Percentiles rank a stretch among this genome's conserved stretches.
phyloP scores from a whole-genome alignment of 2,797 vertebrate genomes.

The Discoglossus pictus region DNA sequence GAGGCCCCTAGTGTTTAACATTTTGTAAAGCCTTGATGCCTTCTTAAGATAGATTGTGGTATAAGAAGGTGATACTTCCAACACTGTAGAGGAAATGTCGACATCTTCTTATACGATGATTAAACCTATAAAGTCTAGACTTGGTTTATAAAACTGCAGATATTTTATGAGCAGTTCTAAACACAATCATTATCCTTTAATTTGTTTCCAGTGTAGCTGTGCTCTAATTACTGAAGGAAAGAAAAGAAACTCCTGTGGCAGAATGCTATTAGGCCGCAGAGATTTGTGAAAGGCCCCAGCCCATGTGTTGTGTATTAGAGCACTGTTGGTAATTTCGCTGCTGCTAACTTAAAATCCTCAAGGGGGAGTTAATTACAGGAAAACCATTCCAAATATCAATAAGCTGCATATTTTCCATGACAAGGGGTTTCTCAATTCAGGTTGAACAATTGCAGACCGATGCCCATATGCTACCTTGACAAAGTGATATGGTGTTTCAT shows the following conservation, averaged over 20 bases:
- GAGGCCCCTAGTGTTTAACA: slow-evolving; percentile 5
- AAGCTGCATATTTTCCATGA: slow-evolving; percentile 94
- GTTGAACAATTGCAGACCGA: slow-evolving; percentile 74
- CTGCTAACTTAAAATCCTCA: slow-evolving; percentile 98
- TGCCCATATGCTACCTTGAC: slow-evolving; percentile 48
- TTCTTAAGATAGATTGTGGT: slow-evolving; percentile 26
- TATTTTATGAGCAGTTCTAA: slow-evolving; percentile 54
- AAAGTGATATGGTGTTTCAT: slow-evolving; percentile 45
- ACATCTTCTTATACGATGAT: slow-evolving; percentile 52
- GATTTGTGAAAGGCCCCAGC: slow-evolving; percentile 67
- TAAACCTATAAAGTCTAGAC: slow-evolving; percentile 47
- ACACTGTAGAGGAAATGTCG: slow-evolving; percentile 22
- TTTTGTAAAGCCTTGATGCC: neutral
- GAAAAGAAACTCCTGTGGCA: slow-evolving; percentile 59
- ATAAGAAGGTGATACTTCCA: slow-evolving; percentile 32
- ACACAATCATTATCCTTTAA: slow-evolving; percentile 60
- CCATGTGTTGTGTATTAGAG: slow-evolving; percentile 98
- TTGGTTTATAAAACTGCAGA: slow-evolving; percentile 48
- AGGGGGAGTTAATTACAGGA: slow-evolving; percentile 99
- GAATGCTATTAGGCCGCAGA: slow-evolving; percentile 64
- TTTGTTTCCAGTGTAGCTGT: slow-evolving; percentile 64
- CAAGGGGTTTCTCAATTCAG: slow-evolving; percentile 85
- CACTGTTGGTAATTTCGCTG: slow-evolving; percentile 98
- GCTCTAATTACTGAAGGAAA: slow-evolving; percentile 60
- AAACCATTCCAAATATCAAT: slow-evolving; percentile 98